Percentiles rank a stretch among this genome's conserved stretches.
Conservation (phyloP, 2,113 vertebrate species). For the Coryphaenoides rupestris region DNA sequence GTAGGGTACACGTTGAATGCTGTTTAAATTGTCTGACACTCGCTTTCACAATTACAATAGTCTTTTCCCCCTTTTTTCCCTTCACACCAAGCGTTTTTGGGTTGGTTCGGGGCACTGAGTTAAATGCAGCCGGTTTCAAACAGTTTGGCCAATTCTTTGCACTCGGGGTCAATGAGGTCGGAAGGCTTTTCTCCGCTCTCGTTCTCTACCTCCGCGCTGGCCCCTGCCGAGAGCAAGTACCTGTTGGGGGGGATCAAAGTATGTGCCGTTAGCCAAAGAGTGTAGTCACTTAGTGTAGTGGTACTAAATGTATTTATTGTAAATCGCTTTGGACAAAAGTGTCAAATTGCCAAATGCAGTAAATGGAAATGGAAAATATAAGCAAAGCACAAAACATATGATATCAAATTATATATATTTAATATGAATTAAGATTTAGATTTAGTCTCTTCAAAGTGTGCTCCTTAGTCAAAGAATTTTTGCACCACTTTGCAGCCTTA, state of each 20-base stretch:
- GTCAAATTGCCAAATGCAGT: too few relatives aligned
- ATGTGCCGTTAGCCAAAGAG: not conserved
- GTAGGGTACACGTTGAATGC: slow-evolving; percentile 1
- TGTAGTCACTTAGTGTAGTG: too few relatives aligned
- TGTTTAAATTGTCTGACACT: not conserved
- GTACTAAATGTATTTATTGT: too few relatives aligned
- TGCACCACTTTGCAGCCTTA: too few relatives aligned
- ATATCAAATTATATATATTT: too few relatives aligned
- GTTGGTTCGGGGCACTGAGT: slow-evolving; percentile 19
- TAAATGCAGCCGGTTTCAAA: slow-evolving; percentile 72
- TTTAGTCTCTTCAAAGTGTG: too few relatives aligned
- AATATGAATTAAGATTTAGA: too few relatives aligned
- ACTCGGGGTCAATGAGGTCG: slow-evolving; percentile 88
- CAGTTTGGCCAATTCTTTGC: slow-evolving; percentile 80
- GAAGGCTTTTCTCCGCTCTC: slow-evolving; percentile 82
- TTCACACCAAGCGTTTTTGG: not conserved
- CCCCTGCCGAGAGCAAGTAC: slow-evolving; percentile 85
- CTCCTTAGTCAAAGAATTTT: too few relatives aligned
- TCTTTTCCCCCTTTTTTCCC: not conserved
- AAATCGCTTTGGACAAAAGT: too few relatives aligned
- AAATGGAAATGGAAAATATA: too few relatives aligned
- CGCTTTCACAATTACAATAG: not conserved
- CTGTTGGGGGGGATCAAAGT: slow-evolving; percentile 53
- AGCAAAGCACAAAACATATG: too few relatives aligned
- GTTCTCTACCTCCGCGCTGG: slow-evolving; percentile 79